Percentiles rank a stretch among this genome's conserved stretches.
phyloP scores from a whole-genome alignment of 2,888 invertebrate genomes.

The Erpobdella octoculata region DNA sequence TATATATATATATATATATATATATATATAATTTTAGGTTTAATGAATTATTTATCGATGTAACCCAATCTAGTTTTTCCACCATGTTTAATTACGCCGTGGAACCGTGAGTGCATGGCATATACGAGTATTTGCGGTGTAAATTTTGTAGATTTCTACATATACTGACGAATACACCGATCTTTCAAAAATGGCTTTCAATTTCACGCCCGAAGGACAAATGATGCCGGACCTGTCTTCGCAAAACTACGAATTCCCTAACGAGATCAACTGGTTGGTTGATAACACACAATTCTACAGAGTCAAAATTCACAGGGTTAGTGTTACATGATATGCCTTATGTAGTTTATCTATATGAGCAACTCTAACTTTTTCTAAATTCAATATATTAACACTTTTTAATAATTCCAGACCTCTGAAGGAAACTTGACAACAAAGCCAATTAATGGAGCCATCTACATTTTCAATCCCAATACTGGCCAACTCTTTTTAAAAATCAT shows the following conservation, averaged over 20 bases:
- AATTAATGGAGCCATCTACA: slow-evolving; percentile 98
- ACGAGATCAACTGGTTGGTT: slow-evolving; percentile 99
- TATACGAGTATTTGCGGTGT: no score
- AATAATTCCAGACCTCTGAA: slow-evolving; percentile 70
- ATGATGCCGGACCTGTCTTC: slow-evolving; percentile 97
- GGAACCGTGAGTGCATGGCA: no score
- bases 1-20: no score
- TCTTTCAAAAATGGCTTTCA: slow-evolving; percentile 39
- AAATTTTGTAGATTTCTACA: no score
- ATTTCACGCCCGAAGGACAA: slow-evolving; percentile 50
- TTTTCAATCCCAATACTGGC: slow-evolving; percentile 97
- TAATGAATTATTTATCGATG: no score
- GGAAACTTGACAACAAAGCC: slow-evolving; percentile 98
- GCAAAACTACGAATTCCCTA: slow-evolving; percentile 99
- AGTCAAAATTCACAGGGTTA: slow-evolving; percentile 89
- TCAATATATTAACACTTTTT: background rate
- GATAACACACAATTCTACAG: slow-evolving; percentile 99
- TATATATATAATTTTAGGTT: no score
- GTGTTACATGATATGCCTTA: slow-evolving; percentile 14
- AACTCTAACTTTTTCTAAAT: no score
- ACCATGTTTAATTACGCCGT: no score
- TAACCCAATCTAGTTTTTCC: no score
- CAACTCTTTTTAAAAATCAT: slow-evolving; percentile 98
- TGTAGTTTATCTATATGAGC: background rate
- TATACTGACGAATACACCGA: no score